Percentiles rank a stretch among this genome's conserved stretches.
phyloP scores from a whole-genome alignment of 2,888 invertebrate species.

The Lordiphosa andalusiaca region DNA sequence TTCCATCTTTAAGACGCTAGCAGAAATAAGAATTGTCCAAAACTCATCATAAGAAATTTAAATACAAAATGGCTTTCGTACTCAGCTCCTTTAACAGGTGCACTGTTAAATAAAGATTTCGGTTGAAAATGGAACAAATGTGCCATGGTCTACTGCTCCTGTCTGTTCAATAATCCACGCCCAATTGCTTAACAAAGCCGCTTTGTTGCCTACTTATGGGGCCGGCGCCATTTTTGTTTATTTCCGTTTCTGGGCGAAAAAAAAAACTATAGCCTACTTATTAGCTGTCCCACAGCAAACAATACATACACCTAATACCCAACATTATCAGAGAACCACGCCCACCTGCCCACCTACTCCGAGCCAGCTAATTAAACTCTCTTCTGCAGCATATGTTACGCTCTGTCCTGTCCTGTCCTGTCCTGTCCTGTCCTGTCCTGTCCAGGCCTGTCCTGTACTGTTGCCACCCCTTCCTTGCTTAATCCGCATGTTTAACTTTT shows the following conservation, averaged over 20 bases:
- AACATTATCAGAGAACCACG: constrained; percentile 13
- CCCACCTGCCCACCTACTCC: neutral
- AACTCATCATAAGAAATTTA: no score
- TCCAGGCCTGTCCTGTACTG: neutral
- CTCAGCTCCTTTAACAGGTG: no score
- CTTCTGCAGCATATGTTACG: constrained; percentile 40
- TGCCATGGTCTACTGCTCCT: no score
- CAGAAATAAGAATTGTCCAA: no score
- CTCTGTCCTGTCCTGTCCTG: neutral
- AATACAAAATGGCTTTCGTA: no score
- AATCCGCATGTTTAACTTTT: constrained; percentile 17
- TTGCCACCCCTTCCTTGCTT: neutral
- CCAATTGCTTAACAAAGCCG: constrained; percentile 22
- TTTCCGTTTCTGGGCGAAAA: neutral
- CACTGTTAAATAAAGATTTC: no score
- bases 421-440: neutral
- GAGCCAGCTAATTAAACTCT: constrained; percentile 50
- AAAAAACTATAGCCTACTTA: neutral
- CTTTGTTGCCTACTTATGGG: neutral
- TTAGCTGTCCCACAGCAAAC: no score
- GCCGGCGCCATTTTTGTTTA: neutral
- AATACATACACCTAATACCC: no score
- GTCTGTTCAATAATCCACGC: constrained; percentile 19
- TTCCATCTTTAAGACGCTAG: no score
- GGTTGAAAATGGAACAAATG: no score